phyloP scores from a whole-genome alignment of 2,888 invertebrate genomes.

The Drosophila picticornis region DNA sequence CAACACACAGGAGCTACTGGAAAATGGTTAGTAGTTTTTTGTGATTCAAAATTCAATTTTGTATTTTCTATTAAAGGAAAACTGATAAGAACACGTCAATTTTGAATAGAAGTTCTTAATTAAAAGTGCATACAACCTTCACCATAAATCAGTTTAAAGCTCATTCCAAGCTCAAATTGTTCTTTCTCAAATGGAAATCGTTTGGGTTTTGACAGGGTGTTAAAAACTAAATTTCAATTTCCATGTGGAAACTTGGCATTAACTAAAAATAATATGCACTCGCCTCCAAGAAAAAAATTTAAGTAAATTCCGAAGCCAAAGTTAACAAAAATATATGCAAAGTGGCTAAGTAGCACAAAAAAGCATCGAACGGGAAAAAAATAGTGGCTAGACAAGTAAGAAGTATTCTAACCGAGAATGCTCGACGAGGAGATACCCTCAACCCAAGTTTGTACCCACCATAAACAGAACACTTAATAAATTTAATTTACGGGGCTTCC shows the following conservation, averaged over 20 bases:
- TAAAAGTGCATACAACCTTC: background rate
- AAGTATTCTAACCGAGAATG: background rate
- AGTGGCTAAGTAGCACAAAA: slow-evolving; percentile 1
- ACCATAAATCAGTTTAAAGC: background rate
- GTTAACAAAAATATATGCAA: background rate
- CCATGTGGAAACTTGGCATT: background rate
- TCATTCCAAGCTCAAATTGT: background rate
- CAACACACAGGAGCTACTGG: background rate
- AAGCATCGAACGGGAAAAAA: background rate
- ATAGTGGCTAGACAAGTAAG: background rate
- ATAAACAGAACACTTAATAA: background rate
- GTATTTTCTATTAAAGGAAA: background rate
- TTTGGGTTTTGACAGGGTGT: background rate
- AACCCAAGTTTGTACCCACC: background rate
- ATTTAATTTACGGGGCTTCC: background rate
- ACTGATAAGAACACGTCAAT: too few relatives aligned
- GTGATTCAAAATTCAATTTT: background rate
- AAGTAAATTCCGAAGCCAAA: background rate
- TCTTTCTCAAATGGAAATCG: background rate
- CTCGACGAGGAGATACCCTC: background rate
- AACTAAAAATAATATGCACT: background rate
- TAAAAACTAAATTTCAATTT: background rate
- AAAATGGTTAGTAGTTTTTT: too few relatives aligned
- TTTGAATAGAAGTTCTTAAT: background rate
- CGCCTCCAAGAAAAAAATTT: background rate